Percentiles rank a stretch among this genome's conserved stretches.
Conservation (phyloP, 2,113 vertebrate genomes). For the Passer domesticus region DNA sequence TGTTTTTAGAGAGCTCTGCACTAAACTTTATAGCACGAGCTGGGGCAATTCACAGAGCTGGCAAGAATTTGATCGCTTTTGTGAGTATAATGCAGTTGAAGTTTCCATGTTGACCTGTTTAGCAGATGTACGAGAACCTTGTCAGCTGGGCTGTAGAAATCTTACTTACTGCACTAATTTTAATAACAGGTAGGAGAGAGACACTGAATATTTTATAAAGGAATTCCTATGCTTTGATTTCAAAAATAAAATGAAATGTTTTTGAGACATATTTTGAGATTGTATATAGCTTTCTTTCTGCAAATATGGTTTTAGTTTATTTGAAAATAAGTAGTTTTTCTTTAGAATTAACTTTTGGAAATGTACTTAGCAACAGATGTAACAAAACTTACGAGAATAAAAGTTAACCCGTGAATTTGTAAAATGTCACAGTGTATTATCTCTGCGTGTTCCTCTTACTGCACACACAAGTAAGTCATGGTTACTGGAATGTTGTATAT, state of each 20-base stretch:
- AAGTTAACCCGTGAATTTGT: background rate
- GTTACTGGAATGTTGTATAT: background rate
- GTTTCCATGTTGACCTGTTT: conserved; percentile 94
- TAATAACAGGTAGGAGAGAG: conserved; percentile 91
- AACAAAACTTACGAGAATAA: background rate
- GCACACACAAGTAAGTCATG: background rate
- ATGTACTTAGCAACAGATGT: background rate
- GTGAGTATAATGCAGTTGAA: conserved; percentile 94
- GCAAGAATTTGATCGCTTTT: conserved; percentile 96
- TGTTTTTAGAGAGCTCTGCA: conserved; percentile 87
- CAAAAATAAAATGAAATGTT: background rate
- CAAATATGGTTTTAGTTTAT: background rate
- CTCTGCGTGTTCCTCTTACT: background rate
- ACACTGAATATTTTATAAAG: conserved; percentile 52
- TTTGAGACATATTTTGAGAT: conserved; percentile 5
- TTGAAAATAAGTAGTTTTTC: background rate
- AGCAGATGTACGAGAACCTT: conserved; percentile 95
- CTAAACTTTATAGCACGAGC: conserved; percentile 93
- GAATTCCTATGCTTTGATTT: conserved; percentile 42
- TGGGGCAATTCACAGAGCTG: conserved; percentile 95
- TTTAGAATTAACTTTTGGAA: background rate
- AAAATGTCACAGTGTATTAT: background rate
- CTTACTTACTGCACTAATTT: conserved; percentile 98
- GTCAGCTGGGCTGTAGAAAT: conserved; percentile 96
- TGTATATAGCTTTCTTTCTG: background rate